A percentile compares a stretch with the other conserved stretches of the same genome.
Conservation (phyloP, 2,888 invertebrate species). For the Thera obeliscata region DNA sequence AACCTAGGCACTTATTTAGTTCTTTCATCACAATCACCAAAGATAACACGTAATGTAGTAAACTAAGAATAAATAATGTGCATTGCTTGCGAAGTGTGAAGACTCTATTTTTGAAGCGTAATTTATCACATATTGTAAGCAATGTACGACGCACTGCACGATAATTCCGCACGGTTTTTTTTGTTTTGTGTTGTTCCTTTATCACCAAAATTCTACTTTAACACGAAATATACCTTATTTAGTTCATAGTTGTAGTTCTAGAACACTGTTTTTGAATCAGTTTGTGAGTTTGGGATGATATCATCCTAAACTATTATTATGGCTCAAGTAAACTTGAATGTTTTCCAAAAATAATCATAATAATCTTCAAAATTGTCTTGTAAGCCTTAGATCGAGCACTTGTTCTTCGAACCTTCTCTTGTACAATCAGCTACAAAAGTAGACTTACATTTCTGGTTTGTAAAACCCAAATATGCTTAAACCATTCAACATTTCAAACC, state of each 20-base stretch:
- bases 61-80: background rate
- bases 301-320: too few relatives aligned
- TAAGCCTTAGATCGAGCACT: too few relatives aligned
- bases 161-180: constrained; percentile 15
- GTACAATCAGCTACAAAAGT: background rate
- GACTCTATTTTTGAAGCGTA: background rate
- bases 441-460: too few relatives aligned
- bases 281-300: too few relatives aligned
- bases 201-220: background rate
- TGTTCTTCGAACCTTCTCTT: background rate
- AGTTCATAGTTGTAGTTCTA: background rate
- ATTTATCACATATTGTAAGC: background rate
- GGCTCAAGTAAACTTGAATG: too few relatives aligned
- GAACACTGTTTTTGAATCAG: too few relatives aligned
- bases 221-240: background rate
- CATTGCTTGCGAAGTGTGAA: constrained; percentile 7
- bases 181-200: constrained; percentile 5
- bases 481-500: too few relatives aligned
- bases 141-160: constrained; percentile 20
- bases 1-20: background rate
- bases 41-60: constrained; percentile 3
- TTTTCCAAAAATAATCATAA: too few relatives aligned
- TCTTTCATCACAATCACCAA: background rate
- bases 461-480: too few relatives aligned
- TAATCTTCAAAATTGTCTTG: too few relatives aligned